phyloP scores from a whole-genome alignment of 2,113 vertebrate genomes.

The Papio anubis region DNA sequence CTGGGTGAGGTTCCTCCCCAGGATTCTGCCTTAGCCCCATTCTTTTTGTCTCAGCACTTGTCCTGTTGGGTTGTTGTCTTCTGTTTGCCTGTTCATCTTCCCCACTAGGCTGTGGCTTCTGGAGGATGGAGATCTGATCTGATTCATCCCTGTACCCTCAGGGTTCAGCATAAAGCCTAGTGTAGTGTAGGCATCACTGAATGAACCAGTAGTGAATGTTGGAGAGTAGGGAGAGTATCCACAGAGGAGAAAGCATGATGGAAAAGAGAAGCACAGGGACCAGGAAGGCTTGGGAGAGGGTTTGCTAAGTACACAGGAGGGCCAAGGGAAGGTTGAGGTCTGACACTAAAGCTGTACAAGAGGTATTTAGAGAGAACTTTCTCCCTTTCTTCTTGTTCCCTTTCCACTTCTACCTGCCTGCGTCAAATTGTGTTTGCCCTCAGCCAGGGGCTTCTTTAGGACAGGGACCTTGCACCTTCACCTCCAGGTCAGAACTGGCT shows the following conservation, averaged over 20 bases:
- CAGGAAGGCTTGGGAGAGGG: neutral
- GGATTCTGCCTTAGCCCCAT: neutral
- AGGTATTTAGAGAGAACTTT: neutral
- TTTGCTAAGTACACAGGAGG: neutral
- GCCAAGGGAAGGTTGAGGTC: neutral
- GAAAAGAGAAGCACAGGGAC: neutral
- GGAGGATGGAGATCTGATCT: neutral
- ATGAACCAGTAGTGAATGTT: neutral
- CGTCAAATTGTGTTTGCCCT: neutral
- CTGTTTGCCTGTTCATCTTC: neutral
- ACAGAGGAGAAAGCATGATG: neutral
- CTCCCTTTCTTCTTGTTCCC: neutral
- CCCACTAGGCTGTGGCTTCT: neutral
- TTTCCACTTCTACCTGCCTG: neutral
- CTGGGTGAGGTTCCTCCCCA: neutral
- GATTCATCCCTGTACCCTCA: neutral
- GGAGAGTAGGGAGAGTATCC: neutral
- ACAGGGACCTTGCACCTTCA: neutral
- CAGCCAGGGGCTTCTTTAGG: neutral
- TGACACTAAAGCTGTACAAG: neutral
- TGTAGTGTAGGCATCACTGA: neutral
- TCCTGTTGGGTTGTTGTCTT: neutral
- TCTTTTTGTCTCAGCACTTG: neutral
- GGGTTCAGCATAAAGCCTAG: neutral
- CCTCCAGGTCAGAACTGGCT: neutral